phyloP scores from a whole-genome alignment of 1,140 invertebrate genomes.

The Oryctes rhinoceros region DNA sequence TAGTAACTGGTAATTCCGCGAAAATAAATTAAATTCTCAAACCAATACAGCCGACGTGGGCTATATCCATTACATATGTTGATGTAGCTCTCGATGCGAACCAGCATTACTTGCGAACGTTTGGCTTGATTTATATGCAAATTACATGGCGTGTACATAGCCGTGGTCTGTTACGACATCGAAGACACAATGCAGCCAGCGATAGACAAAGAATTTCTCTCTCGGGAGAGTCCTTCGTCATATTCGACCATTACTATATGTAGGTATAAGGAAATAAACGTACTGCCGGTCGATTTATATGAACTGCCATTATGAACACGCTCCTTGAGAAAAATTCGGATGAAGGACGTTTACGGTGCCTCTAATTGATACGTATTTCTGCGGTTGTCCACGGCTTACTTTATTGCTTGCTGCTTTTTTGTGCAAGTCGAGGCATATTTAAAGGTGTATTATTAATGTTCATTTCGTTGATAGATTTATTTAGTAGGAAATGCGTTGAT shows the following conservation, averaged over 20 bases:
- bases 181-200: slow-evolving; percentile 4
- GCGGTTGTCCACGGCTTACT: not conserved
- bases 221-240: not conserved
- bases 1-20: slow-evolving; percentile 10
- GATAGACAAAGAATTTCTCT: slow-evolving; percentile 27
- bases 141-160: slow-evolving; percentile 4
- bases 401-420: not conserved
- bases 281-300: not conserved
- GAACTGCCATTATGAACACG: not conserved
- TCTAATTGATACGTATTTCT: slow-evolving; percentile 33
- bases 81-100: slow-evolving; percentile 5
- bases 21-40: slow-evolving; percentile 20
- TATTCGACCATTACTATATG: not conserved
- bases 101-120: slow-evolving; percentile 22
- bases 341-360: slow-evolving; percentile 5
- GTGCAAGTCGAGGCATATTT: not conserved
- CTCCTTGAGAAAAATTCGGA: not conserved
- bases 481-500: slow-evolving; percentile 20
- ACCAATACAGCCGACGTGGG: slow-evolving; percentile 17
- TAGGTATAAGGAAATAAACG: slow-evolving; percentile 10
- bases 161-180: slow-evolving; percentile 22
- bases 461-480: not conserved
- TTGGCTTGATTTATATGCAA: slow-evolving; percentile 29
- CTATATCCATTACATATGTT: slow-evolving; percentile 30
- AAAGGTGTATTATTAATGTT: slow-evolving; percentile 26